Percentiles rank a stretch among this genome's conserved stretches.
These are phyloP conservation scores for Pangasius larnaudii DNA, from an alignment of 2,797 vertebrate species.

Conservation along the genomic window DNA sequence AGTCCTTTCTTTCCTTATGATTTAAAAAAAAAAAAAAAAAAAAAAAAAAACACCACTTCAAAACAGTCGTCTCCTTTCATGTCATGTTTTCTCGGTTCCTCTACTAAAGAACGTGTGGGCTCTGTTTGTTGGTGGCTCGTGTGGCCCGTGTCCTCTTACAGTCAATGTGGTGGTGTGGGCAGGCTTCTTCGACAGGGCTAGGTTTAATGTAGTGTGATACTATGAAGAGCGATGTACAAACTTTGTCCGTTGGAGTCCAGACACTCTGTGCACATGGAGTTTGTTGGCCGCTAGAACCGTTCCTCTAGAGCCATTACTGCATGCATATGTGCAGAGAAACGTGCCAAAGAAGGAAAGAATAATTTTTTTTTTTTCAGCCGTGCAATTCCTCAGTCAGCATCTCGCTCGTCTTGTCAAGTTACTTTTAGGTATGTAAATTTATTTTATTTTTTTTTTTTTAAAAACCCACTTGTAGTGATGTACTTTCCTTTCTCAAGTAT, in stretches of 20 bases:
- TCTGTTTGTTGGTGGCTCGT: slow-evolving; percentile 8
- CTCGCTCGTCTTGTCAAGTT: slow-evolving; percentile 43
- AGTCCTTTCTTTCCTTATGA: slow-evolving; percentile 11
- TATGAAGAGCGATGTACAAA: slow-evolving; percentile 36
- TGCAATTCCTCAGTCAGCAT: slow-evolving; percentile 56
- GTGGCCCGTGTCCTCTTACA: neutral
- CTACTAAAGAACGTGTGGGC: slow-evolving; percentile 21
- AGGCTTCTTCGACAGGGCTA: slow-evolving; percentile 29
- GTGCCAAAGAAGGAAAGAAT: slow-evolving; percentile 50
- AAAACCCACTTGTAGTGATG: slow-evolving; percentile 49
- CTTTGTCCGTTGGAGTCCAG: slow-evolving; percentile 46
- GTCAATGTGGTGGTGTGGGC: slow-evolving; percentile 4
- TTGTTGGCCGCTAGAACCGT: slow-evolving; percentile 50
- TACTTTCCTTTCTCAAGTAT: slow-evolving; percentile 48
- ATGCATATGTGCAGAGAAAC: slow-evolving; percentile 60
- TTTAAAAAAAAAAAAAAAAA: neutral
- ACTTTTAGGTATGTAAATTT: slow-evolving; percentile 25
- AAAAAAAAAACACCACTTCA: neutral
- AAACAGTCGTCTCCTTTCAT: slow-evolving; percentile 6
- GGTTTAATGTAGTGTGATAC: slow-evolving; percentile 51
- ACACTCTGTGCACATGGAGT: slow-evolving; percentile 55
- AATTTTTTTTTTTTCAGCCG: slow-evolving; percentile 63
- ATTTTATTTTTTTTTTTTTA: neutral
- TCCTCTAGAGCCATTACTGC: slow-evolving; percentile 56
- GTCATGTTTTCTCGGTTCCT: slow-evolving; percentile 20